Conservation (phyloP, 2,797 vertebrate species). For the Caiman crocodilus region DNA sequence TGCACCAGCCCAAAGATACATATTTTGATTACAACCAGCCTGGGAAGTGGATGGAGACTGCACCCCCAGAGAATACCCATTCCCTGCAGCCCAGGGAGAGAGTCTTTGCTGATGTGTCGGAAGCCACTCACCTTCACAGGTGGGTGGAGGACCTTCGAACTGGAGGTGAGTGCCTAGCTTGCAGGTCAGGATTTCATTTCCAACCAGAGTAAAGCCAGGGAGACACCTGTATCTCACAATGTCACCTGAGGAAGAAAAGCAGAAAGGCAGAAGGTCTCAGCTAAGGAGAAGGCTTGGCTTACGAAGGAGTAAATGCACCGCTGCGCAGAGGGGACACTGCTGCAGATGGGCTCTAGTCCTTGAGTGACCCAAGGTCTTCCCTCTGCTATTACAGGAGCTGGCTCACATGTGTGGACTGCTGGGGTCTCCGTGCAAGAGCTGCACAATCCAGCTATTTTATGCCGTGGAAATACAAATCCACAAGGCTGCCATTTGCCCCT, state of each 20-base stretch:
- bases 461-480: neutral
- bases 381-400: neutral
- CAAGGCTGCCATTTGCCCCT: neutral
- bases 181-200: slow-evolving; percentile 94
- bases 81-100: neutral
- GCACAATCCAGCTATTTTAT: neutral
- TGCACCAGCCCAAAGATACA: neutral
- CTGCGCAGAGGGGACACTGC: neutral
- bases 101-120: rapidly evolving
- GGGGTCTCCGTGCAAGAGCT: neutral
- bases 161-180: slow-evolving; percentile 92
- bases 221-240: slow-evolving; percentile 95
- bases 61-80: neutral
- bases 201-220: slow-evolving; percentile 92
- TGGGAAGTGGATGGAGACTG: rapidly evolving
- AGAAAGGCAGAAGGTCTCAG: neutral
- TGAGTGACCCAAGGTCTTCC: neutral
- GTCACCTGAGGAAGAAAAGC: slow-evolving; percentile 85
- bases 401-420: too few relatives aligned
- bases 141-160: slow-evolving; percentile 94
- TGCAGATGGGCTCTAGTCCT: neutral
- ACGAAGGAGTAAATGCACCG: rapidly evolving
- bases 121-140: slow-evolving; percentile 91
- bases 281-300: neutral
- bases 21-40: rapidly evolving